A percentile compares a stretch with the other conserved stretches of the same genome.
phyloP scores from a whole-genome alignment of 64 coral and sea anemone genomes.

The Platygyra sinensis region DNA sequence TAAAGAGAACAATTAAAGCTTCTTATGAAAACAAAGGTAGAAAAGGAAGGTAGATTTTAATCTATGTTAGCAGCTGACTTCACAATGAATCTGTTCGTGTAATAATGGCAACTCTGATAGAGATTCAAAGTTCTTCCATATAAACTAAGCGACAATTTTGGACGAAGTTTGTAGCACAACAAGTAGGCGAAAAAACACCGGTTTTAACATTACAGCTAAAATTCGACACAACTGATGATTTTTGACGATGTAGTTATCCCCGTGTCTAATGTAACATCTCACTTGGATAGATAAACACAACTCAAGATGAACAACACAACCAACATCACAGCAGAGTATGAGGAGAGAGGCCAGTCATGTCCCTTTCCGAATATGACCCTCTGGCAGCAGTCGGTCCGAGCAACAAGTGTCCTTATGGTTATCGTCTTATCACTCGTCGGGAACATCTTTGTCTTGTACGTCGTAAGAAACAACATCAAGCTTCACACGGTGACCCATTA shows the following conservation, averaged over 20 bases:
- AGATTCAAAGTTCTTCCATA: background rate
- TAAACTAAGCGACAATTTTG: background rate
- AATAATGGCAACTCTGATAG: background rate
- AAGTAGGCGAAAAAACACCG: background rate
- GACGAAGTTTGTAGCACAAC: background rate
- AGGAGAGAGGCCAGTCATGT: background rate
- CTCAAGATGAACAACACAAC: slow-evolving; percentile 14
- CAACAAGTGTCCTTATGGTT: background rate
- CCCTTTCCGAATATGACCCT: background rate
- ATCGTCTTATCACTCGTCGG: background rate
- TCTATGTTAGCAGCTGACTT: background rate
- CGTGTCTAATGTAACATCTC: background rate
- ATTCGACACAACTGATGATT: background rate
- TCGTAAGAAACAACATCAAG: slow-evolving; percentile 21
- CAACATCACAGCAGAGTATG: background rate
- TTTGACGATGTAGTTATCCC: background rate
- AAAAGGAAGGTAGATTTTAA: background rate
- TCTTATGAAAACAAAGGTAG: background rate
- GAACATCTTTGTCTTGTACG: slow-evolving; percentile 20
- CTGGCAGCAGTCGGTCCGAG: background rate
- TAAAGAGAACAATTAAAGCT: background rate
- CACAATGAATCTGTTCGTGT: background rate
- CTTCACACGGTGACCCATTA: slow-evolving; percentile 43
- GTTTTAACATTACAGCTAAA: background rate
- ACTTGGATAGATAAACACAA: background rate